A percentile compares a stretch with the other conserved stretches of the same genome.
phyloP scores from a whole-genome alignment of 1,140 invertebrate genomes.

The Formica selysi region DNA sequence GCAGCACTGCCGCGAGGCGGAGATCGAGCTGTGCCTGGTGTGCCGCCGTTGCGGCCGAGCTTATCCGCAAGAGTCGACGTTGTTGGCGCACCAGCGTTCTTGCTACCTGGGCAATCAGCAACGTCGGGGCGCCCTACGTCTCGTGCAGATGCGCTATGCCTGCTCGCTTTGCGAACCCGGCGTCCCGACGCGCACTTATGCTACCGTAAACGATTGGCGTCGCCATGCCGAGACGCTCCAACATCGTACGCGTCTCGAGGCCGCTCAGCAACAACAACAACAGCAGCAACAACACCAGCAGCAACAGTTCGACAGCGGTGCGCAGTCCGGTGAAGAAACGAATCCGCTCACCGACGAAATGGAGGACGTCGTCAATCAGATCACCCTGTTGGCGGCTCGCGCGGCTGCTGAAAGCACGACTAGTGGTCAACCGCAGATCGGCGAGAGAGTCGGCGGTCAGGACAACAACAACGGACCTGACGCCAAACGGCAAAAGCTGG shows the following conservation, averaged over 20 bases:
- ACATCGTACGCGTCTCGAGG: conserved; percentile 85
- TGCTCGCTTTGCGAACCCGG: conserved; percentile 89
- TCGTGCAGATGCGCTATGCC: conserved; percentile 90
- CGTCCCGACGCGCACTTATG: conserved; percentile 87
- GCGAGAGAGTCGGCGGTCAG: conserved; percentile 64
- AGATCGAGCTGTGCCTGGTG: conserved; percentile 93
- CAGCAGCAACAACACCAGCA: conserved; percentile 66
- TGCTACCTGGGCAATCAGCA: conserved; percentile 90
- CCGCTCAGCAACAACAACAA: conserved; percentile 76
- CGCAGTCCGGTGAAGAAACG: conserved; percentile 82
- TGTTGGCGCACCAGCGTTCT: conserved; percentile 91
- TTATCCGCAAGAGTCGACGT: conserved; percentile 91
- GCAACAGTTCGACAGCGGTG: conserved; percentile 70
- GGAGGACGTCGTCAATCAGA: conserved; percentile 94
- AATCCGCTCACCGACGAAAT: conserved; percentile 91
- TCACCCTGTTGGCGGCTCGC: conserved; percentile 91
- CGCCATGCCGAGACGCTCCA: conserved; percentile 89
- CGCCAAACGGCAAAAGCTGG: conserved; percentile 80
- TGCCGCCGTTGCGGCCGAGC: conserved; percentile 95
- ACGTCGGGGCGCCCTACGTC: conserved; percentile 88
- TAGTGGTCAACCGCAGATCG: conserved; percentile 56
- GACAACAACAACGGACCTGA: conserved; percentile 84
- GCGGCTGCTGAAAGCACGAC: conserved; percentile 87
- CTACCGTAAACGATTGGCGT: conserved; percentile 88
- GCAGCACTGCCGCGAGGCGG: conserved; percentile 87